A percentile compares a stretch with the other conserved stretches of the same genome.
Conservation (phyloP, 2,113 vertebrate species). For the Phalacrocorax brasilianus region DNA sequence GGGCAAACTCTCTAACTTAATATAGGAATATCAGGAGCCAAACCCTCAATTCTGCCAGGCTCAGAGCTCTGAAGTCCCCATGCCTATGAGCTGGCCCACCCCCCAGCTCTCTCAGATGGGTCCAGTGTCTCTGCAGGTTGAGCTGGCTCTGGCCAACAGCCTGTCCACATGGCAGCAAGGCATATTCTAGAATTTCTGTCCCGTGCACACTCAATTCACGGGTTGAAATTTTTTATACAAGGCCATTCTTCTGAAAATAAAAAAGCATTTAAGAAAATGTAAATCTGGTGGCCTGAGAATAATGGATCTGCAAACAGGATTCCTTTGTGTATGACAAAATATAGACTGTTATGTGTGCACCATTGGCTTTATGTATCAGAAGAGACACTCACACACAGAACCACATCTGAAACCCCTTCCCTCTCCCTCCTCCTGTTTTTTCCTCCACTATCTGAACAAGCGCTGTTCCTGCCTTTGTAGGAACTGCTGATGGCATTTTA, state of each 20-base stretch:
- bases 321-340: neutral
- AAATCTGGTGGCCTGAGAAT: neutral
- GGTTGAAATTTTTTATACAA: neutral
- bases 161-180: neutral
- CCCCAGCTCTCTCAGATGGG: accelerated
- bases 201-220: neutral
- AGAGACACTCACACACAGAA: neutral
- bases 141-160: neutral
- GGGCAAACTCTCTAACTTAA: neutral
- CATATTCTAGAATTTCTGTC: neutral
- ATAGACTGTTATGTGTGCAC: accelerated
- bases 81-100: accelerated
- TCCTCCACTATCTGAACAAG: neutral
- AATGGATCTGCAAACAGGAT: neutral
- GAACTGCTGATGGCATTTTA: constrained; percentile 47
- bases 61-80: neutral
- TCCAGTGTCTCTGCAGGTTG: neutral
- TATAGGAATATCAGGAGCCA: neutral
- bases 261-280: neutral
- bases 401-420: accelerated
- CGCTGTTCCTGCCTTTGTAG: neutral
- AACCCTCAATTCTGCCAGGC: neutral
- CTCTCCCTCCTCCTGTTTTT: neutral
- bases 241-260: neutral
- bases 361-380: neutral